Base-by-base conservation (phyloP, 1,140 invertebrate species). In the Drosophila melanogaster region DNA sequence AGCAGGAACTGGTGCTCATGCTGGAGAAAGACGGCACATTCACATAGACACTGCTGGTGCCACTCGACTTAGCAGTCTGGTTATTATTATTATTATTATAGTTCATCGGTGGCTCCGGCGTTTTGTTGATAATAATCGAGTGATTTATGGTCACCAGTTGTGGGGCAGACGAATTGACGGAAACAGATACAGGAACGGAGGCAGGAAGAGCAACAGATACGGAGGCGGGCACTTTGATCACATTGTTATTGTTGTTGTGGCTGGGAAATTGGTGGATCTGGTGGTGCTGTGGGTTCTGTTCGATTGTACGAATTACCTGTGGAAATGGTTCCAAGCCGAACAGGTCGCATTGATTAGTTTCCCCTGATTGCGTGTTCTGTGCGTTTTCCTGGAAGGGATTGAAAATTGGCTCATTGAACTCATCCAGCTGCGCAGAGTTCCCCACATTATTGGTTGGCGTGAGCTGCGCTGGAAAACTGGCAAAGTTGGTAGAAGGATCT, bases 301-400 rank as follows among this genome's bases (percentile, higher is more conserved):
- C 76, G 62, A 86, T 77, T 75, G 46, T 90, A 51, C 78, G 81
- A 64, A 92, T 91, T 92, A 92, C 91, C 86, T 92, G 89, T 55
- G 91, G 91, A 77, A 94, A 94, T 3, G 94, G 94, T 5, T 94
- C 94, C 0, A 93, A 94, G 4, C 93, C 94, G 66, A 94, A 94
- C 1, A 94, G 79, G 86, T 94, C 94, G 30, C 75, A 44, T 24
- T 83, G 80, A 4, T 62, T 41, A 40, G 40, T 44, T 6, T 14
- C 60, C 2, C 26, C 14, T 1, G 4, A 59, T 86, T 11, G 79
- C 69, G 81, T 24, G 14, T 37, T 40, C 10, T 14, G 43, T 2
- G 50, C 3, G 41, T 12, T 14, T 14, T 79, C 66, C 14, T 90
- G 72, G 38, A 92, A 92, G 10, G 91, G 91, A 90, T 92, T 92